Evolutionary conservation across 2,888 invertebrate genomes (phyloP).

Genomic region (Machimus rusticus): DNA sequence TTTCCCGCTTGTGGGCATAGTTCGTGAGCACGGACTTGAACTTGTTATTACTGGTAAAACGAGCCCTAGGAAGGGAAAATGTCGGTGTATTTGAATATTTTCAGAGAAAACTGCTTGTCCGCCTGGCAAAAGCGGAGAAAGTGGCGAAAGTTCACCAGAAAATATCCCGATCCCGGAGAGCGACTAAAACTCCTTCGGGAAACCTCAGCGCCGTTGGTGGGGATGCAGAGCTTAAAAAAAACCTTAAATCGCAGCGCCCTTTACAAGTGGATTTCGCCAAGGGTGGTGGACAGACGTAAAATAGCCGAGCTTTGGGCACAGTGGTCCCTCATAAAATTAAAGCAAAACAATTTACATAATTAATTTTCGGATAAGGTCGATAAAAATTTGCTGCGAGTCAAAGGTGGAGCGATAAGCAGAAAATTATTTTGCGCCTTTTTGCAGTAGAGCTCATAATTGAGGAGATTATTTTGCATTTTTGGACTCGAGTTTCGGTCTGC

Average conservation of each 20-base stretch:
- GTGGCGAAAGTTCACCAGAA: not conserved
- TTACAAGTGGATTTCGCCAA: not conserved
- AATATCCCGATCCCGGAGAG: not conserved
- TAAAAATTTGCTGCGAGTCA: not conserved
- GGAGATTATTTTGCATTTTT: not conserved
- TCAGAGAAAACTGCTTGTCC: not conserved
- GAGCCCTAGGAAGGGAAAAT: not conserved
- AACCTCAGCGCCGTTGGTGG: not conserved
- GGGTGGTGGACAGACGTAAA: not conserved
- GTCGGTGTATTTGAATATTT: not conserved
- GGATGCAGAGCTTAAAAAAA: not conserved
- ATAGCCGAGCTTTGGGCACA: not conserved
- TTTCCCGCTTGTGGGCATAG: not conserved
- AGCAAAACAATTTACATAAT: not conserved
- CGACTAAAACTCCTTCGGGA: not conserved
- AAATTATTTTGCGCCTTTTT: not conserved
- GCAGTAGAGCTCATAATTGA: not conserved
- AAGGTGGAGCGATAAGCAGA: not conserved
- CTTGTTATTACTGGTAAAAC: not conserved
- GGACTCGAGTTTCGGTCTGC: not conserved
- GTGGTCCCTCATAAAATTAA: not conserved
- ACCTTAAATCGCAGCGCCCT: not conserved
- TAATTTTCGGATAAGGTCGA: not conserved
- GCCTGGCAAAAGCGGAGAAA: not conserved
- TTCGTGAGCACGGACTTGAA: constrained; percentile 20